phyloP scores from a whole-genome alignment of 1,140 invertebrate species.

The Drosophila arizonae region DNA sequence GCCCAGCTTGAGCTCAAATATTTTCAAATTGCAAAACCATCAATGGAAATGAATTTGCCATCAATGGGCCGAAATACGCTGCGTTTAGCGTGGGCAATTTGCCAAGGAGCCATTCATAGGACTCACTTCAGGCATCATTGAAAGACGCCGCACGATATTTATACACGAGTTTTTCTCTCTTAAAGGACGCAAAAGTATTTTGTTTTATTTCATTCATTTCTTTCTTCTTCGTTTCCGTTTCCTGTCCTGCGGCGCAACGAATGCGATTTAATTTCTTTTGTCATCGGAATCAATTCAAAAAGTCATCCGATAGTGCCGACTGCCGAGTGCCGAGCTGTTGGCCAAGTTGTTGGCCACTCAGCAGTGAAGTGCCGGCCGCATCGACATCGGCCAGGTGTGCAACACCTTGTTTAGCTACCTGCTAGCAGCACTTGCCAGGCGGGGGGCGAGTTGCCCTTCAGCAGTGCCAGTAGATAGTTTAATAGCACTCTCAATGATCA shows the following conservation, averaged over 20 bases:
- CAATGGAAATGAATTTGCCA: constrained; percentile 43
- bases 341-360: constrained; percentile 65
- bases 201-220: constrained; percentile 13
- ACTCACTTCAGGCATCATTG: constrained; percentile 50
- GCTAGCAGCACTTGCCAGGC: neutral
- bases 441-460: neutral
- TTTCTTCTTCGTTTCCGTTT: constrained; percentile 59
- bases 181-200: constrained; percentile 24
- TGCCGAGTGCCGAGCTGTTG: constrained; percentile 34
- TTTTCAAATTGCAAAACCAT: constrained; percentile 48
- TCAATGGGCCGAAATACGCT: constrained; percentile 5
- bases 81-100: constrained; percentile 31
- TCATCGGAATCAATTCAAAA: constrained; percentile 62
- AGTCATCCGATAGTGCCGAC: constrained; percentile 51
- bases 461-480: neutral
- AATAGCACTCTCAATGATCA: neutral
- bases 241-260: constrained; percentile 70
- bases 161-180: neutral
- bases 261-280: constrained; percentile 70
- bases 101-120: constrained; percentile 53
- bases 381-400: constrained; percentile 57
- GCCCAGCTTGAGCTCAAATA: constrained; percentile 60
- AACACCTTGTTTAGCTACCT: constrained; percentile 21
- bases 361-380: constrained; percentile 46
- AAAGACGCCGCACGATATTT: constrained; percentile 60